A percentile compares a stretch with the other conserved stretches of the same genome.
Evolutionary conservation across 1,140 invertebrate species (phyloP).

Genomic region (Bombyx mandarina): DNA sequence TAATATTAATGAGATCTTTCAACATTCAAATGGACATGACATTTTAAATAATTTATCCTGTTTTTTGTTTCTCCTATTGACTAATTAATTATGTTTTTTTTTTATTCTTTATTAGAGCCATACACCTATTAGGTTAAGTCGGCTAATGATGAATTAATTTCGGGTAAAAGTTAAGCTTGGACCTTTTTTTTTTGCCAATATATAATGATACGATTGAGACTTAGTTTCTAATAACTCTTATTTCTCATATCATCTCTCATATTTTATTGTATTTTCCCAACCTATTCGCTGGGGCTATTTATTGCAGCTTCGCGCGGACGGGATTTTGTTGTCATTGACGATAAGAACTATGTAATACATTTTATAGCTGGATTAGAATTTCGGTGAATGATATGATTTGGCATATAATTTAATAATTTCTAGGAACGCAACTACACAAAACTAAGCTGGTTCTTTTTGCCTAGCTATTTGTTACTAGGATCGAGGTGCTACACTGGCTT

Average conservation of each 20-base stretch:
- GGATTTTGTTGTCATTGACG: too few species aligned
- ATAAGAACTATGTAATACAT: too few species aligned
- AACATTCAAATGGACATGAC: conserved; percentile 6
- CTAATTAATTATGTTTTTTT: too few species aligned
- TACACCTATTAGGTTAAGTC: too few species aligned
- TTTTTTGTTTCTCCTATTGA: background rate
- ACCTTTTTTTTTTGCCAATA: background rate
- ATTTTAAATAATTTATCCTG: conserved; percentile 1
- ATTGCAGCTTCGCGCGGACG: background rate
- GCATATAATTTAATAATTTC: too few species aligned
- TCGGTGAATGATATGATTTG: too few species aligned
- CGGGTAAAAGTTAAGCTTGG: background rate
- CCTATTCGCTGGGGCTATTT: background rate
- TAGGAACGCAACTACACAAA: too few species aligned
- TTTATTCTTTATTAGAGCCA: too few species aligned
- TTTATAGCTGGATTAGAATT: too few species aligned
- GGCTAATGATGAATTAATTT: background rate
- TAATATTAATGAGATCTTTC: conserved; percentile 7
- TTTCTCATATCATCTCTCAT: background rate
- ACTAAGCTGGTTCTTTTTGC: too few species aligned
- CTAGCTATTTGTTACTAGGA: too few species aligned
- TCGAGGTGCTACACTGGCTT: too few species aligned
- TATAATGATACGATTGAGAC: background rate
- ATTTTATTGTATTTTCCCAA: background rate
- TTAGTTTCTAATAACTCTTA: background rate